Conservation (phyloP, 1,140 invertebrate genomes). For the Papilio polytes region DNA sequence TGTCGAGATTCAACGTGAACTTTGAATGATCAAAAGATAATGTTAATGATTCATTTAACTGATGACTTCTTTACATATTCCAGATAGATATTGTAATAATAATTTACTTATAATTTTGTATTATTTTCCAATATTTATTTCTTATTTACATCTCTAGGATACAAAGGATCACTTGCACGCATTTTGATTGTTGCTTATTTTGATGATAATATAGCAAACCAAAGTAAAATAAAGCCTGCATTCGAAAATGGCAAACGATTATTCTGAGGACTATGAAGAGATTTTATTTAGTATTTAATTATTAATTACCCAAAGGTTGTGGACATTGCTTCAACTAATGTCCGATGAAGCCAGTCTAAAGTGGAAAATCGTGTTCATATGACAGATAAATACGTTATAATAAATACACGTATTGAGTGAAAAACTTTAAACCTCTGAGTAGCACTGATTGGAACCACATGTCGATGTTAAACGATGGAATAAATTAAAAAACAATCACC, state of each 20-base stretch:
- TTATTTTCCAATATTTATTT: background rate
- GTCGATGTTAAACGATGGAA: conserved; percentile 70
- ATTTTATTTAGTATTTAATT: no score
- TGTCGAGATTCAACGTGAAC: background rate
- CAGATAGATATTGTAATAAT: background rate
- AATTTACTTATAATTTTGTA: background rate
- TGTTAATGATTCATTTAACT: background rate
- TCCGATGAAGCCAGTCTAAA: background rate
- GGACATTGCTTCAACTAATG: background rate
- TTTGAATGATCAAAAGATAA: conserved; percentile 11
- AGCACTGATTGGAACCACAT: conserved; percentile 79
- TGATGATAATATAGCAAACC: no score
- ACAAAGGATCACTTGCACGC: background rate
- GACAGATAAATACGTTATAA: conserved; percentile 54
- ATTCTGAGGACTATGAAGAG: no score
- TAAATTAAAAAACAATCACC: conserved; percentile 83
- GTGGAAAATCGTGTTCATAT: conserved; percentile 49
- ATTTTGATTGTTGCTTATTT: no score
- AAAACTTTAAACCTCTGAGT: conserved; percentile 72
- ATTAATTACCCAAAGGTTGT: no score
- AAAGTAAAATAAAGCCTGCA: no score
- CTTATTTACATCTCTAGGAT: background rate
- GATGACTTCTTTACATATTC: background rate
- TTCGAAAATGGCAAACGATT: background rate
- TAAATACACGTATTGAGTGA: conserved; percentile 54